Base-by-base conservation (phyloP, 1,140 invertebrate species). In the Tachypleus tridentatus region DNA sequence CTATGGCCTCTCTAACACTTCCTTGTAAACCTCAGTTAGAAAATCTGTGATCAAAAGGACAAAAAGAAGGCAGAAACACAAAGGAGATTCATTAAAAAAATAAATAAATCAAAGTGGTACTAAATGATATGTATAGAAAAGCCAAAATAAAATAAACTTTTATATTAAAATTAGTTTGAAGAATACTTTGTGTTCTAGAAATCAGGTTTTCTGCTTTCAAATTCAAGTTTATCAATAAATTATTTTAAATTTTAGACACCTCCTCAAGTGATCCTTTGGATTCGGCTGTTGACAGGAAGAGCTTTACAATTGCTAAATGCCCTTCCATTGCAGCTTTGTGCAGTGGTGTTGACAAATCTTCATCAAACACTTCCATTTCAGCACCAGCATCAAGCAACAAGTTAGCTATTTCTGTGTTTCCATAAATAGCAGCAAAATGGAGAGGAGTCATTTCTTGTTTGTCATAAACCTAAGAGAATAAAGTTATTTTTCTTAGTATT, bases 341-440 rank as follows among this genome's bases (percentile, higher is more conserved):
- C 0, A 80, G 69, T 4, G 79, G 77, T 7, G 77, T 80, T 11
- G 73, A 72, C 4, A 70, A 59, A 49, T 78, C 74, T 59, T 79
- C 75, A 70, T 80, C 79, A n/a, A 69, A 69, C 62, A 74, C 75
- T 58, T 76, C 69, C 29, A 79, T 57, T 57, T 88, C 82, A 0
- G 88, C 88, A 0, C 85, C 85, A 66, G 85, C 85, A 11, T 84
- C 80, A 29, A 92, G 73, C 11, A 93, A 73, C 56, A 88, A 75
- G 67, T 85, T 81, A 0, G 88, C 81, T 68, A 87, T 88, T 50
- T 87, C 85, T 6, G 80, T 80, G 69, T 86, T 87, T 51, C 87
- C 87, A 60, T 86, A 86, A 68, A 88, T 86, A 60, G 87, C 84
- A 53, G 89, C 87, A 68, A 92, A 80, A 75, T 93, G 91, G 11